A percentile compares a stretch with the other conserved stretches of the same genome.
Evolutionary conservation across 92 coral and sea anemone genomes (phyloP).

Genomic region (Phenganax subtilis): DNA sequence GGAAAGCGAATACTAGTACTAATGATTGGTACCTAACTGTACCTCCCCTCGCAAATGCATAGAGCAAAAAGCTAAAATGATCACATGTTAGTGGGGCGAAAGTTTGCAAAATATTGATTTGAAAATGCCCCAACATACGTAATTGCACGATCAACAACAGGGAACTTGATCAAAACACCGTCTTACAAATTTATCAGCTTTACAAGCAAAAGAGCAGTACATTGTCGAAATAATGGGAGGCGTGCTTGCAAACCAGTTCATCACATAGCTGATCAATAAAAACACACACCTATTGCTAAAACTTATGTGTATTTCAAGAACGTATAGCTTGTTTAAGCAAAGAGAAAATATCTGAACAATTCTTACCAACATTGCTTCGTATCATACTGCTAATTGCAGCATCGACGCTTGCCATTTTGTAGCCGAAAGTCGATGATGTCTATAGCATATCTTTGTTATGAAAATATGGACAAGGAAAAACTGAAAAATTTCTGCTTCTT

Average conservation of each 20-base stretch:
- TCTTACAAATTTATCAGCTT: not conserved
- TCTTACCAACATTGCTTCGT: constrained; percentile 5
- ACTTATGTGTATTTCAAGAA: not conserved
- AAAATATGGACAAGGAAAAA: not conserved
- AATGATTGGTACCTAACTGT: not conserved
- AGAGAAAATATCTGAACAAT: not conserved
- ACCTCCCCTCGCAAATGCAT: not conserved
- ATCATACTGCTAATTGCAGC: constrained; percentile 7
- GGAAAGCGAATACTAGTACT: not conserved
- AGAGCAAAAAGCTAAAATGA: not conserved
- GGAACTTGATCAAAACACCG: not conserved
- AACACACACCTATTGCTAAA: not conserved
- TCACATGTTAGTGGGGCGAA: too few species aligned
- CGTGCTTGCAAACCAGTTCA: not conserved
- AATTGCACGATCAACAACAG: not conserved
- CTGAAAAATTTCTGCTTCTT: not conserved
- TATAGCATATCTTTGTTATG: not conserved
- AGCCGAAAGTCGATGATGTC: not conserved
- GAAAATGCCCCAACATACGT: too few species aligned
- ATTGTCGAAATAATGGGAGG: not conserved
- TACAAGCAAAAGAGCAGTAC: not conserved
- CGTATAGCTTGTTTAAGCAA: not conserved
- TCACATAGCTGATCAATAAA: not conserved
- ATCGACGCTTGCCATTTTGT: not conserved
- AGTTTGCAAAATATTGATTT: too few species aligned